These are phyloP conservation scores for Lethenteron reissneri DNA, from an alignment of 2,113 vertebrate species.

Conservation along the genomic window DNA sequence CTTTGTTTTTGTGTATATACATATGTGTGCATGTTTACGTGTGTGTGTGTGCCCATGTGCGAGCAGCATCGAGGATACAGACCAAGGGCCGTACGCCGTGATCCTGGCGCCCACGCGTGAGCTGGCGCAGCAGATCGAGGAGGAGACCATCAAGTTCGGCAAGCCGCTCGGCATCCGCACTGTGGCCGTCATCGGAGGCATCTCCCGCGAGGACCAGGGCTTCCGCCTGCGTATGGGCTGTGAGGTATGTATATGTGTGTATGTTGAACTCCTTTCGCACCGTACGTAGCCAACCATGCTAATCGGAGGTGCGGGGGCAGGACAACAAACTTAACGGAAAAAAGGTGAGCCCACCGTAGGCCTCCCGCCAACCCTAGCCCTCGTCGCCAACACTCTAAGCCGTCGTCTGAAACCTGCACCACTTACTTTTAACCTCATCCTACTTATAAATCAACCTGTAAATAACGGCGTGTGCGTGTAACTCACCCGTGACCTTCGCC, in stretches of 20 bases:
- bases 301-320: too few relatives aligned
- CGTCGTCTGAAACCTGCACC: too few relatives aligned
- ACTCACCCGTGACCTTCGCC: not conserved
- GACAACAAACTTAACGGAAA: too few relatives aligned
- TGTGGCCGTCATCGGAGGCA: slow-evolving; percentile 83
- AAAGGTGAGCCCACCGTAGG: too few relatives aligned
- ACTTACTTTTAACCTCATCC: not conserved
- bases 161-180: slow-evolving; percentile 85
- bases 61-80: slow-evolving; percentile 73
- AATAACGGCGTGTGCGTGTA: not conserved
- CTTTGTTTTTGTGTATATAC: not conserved
- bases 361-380: too few relatives aligned
- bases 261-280: too few relatives aligned
- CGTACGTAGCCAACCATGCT: too few relatives aligned
- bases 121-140: slow-evolving; percentile 93
- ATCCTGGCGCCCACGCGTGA: slow-evolving; percentile 89
- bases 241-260: slow-evolving; percentile 29
- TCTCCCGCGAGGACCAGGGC: slow-evolving; percentile 90
- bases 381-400: too few relatives aligned
- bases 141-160: slow-evolving; percentile 92
- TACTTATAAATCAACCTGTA: not conserved
- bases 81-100: slow-evolving; percentile 88
- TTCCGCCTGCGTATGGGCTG: slow-evolving; percentile 91
- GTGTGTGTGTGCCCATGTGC: too few relatives aligned
- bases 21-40: too few relatives aligned